phyloP scores from a whole-genome alignment of 2,797 vertebrate species.

The Podarcis siculus region DNA sequence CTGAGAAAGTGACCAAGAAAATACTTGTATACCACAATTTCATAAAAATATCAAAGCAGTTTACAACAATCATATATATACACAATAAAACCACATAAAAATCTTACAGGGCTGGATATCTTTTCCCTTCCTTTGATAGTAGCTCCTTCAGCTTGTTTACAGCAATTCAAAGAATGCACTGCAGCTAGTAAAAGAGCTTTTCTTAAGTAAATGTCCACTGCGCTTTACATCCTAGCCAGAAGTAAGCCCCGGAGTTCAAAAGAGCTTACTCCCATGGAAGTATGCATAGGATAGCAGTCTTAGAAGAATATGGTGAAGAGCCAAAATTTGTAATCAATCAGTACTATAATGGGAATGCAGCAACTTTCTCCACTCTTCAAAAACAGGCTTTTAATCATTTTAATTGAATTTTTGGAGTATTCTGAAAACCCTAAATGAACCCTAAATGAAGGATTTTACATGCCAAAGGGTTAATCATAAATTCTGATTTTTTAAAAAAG shows the following conservation, averaged over 20 bases:
- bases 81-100: background rate
- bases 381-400: background rate
- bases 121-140: background rate
- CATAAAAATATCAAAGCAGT: too few relatives aligned
- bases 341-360: too few relatives aligned
- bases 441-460: background rate
- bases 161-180: background rate
- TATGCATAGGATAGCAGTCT: too few relatives aligned
- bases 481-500: too few relatives aligned
- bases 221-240: background rate
- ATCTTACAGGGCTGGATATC: background rate
- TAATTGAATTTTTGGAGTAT: background rate
- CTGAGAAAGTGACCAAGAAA: background rate
- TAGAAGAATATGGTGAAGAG: too few relatives aligned
- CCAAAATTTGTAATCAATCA: too few relatives aligned
- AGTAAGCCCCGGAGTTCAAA: too few relatives aligned
- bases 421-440: background rate
- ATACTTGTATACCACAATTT: background rate
- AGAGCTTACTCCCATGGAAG: too few relatives aligned
- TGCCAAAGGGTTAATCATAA: too few relatives aligned
- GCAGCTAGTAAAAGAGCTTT: background rate
- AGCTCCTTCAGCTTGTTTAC: too few relatives aligned
- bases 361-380: too few relatives aligned
- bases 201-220: background rate
- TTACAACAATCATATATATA: too few relatives aligned